These are phyloP conservation scores for Sebastes jordani DNA, from an alignment of 2,797 vertebrate species.

Conservation along the genomic window DNA sequence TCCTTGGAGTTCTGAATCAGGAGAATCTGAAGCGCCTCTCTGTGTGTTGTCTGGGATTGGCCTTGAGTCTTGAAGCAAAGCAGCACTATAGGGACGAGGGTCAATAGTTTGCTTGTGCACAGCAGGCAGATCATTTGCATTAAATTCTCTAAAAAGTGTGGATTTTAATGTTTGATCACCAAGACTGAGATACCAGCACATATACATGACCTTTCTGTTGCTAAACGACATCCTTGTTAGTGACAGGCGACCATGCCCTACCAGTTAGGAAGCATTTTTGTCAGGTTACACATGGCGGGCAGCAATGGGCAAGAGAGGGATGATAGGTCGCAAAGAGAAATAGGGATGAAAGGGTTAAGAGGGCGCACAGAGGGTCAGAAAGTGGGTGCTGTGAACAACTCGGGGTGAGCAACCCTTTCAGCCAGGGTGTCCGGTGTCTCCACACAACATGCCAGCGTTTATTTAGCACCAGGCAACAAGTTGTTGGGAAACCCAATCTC, in stretches of 20 bases:
- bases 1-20: conserved; percentile 41
- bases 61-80: conserved; percentile 38
- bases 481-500: conserved; percentile 77
- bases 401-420: conserved; percentile 73
- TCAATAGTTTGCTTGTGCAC: conserved; percentile 47
- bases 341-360: conserved; percentile 53
- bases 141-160: conserved; percentile 1
- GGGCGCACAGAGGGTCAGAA: conserved; percentile 50
- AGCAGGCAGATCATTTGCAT: background rate
- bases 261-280: conserved; percentile 22
- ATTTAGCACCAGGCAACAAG: conserved; percentile 83
- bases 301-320: background rate
- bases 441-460: conserved; percentile 80
- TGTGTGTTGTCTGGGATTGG: conserved; percentile 24
- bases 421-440: conserved; percentile 74
- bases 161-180: background rate
- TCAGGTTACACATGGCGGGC: conserved; percentile 9
- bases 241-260: conserved; percentile 5
- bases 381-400: conserved; percentile 56
- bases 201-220: background rate
- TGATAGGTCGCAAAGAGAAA: conserved; percentile 26
- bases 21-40: conserved; percentile 3
- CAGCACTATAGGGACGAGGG: conserved; percentile 11
- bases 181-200: background rate
- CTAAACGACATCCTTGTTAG: conserved; percentile 30